Evolutionary conservation across 1,140 invertebrate species (phyloP), one percentile per base, ranked within the genome.

Genomic region (Eciton burchellii): DNA sequence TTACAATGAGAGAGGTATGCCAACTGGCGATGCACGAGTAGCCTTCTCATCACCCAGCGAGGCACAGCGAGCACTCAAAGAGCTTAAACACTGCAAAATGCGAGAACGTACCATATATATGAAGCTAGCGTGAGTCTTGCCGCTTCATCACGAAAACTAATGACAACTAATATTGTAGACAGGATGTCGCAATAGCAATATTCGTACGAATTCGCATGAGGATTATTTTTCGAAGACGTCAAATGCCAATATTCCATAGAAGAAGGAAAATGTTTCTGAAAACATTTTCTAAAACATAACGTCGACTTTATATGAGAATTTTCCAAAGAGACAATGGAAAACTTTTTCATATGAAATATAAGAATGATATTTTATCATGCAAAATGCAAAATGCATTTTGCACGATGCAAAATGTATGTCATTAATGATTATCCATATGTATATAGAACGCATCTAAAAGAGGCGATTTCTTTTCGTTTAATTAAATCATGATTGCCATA

Each of bases 21-120:
- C 98, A 0, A 98, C 98, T 0, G 98, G 98, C 0, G 98, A 99
- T 92, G 98, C 98, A 1, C 95, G 98, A 9, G 97, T 99, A 0
- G 96, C 97, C 0, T 98, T 99, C 89, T 94, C 94, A 0, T 95
- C 95, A 0, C 96, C 96, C 0, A 94, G 95, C 19, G 97, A 98
- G 72, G 98, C 98, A 0, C 95, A 96, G 74, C 94, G 95, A 24
- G 98, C 97, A 0, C 93, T 97, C 1, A 95, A 96, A 11, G 94
- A 95, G 56, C 92, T 96, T 1, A 91, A 94, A 41, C 93, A 93
- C 26, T 89, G 93, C 26, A 95, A 95, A 81, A 95, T 95, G 88
- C 91, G 95, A 54, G 95, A 95, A 21, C 90, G 95, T 1, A 94
- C 94, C 1, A 95, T 95, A 87, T 95, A 92, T 82, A 93, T 95